Percentiles rank a stretch among this genome's conserved stretches.
Evolutionary conservation across 2,797 vertebrate genomes (phyloP).

Genomic region (Platyrinchus mystaceus): DNA sequence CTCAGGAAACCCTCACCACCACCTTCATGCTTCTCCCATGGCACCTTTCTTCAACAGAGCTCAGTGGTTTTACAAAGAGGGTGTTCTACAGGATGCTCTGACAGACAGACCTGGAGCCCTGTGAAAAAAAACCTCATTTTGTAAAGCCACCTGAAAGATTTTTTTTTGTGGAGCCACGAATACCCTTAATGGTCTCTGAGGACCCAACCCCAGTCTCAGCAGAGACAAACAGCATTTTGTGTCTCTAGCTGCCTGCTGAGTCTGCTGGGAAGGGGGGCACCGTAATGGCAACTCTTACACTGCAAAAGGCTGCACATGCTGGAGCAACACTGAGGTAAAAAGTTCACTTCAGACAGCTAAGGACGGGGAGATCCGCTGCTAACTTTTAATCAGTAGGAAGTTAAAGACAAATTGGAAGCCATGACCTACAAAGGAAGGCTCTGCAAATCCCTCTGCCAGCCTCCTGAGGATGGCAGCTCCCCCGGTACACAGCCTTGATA

Average conservation of each 20-base stretch:
- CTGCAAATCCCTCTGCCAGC: constrained; percentile 40
- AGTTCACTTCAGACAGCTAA: background rate
- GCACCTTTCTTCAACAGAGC: background rate
- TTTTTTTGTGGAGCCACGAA: background rate
- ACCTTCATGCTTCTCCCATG: background rate
- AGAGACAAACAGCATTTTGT: background rate
- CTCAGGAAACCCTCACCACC: background rate
- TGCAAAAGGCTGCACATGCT: background rate
- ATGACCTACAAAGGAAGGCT: constrained; percentile 40
- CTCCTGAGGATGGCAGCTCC: constrained; percentile 3
- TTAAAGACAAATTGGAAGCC: constrained; percentile 55
- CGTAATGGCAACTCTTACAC: background rate
- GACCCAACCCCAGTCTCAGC: background rate
- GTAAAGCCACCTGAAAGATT: background rate
- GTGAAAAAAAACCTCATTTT: background rate
- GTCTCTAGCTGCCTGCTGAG: background rate
- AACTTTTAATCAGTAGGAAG: constrained; percentile 51
- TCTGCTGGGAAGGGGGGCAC: background rate
- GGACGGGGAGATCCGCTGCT: background rate
- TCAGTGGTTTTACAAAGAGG: background rate
- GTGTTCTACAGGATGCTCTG: background rate
- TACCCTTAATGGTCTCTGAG: background rate
- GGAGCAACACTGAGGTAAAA: background rate
- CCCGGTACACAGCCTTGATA: background rate
- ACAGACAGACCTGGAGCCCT: background rate